Evolutionary conservation across 2,888 invertebrate species (phyloP).

Genomic region (Andrena minutula): DNA sequence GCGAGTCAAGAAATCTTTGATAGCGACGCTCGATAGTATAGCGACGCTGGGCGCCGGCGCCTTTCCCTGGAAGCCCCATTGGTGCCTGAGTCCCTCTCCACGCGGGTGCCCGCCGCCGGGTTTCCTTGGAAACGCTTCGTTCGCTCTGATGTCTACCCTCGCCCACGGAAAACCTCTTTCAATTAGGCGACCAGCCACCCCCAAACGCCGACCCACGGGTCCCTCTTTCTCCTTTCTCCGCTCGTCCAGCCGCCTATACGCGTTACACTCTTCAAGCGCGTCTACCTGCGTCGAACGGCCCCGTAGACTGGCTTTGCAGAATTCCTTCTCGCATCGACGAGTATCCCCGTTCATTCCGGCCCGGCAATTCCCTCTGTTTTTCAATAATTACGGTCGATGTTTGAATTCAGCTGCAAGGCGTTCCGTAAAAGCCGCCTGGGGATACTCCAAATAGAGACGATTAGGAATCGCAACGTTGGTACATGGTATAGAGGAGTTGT

Average conservation of each 20-base stretch:
- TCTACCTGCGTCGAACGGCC: conserved; percentile 33
- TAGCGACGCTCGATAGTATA: conserved; percentile 81
- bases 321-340: conserved; percentile 39
- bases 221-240: conserved; percentile 27
- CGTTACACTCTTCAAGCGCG: conserved; percentile 28
- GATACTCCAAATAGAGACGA: conserved; percentile 10
- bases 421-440: neutral
- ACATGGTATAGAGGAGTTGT: too few relatives aligned
- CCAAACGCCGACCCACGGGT: conserved; percentile 57
- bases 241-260: conserved; percentile 17
- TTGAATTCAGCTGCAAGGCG: neutral
- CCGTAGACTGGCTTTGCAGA: conserved; percentile 19
- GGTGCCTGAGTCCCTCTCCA: conserved; percentile 79
- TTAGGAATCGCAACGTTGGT: neutral
- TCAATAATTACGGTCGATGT: conserved; percentile 37
- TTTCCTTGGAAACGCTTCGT: conserved; percentile 83
- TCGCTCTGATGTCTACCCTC: conserved; percentile 78
- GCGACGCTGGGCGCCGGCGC: conserved; percentile 80
- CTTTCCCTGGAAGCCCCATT: conserved; percentile 78
- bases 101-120: conserved; percentile 78
- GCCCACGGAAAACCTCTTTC: conserved; percentile 81
- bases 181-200: conserved; percentile 80
- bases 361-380: conserved; percentile 25
- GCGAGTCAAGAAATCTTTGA: conserved; percentile 81
- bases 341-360: neutral